Evolutionary conservation across 2,888 invertebrate genomes (phyloP).

Genomic region (Ochropleura leucogaster): DNA sequence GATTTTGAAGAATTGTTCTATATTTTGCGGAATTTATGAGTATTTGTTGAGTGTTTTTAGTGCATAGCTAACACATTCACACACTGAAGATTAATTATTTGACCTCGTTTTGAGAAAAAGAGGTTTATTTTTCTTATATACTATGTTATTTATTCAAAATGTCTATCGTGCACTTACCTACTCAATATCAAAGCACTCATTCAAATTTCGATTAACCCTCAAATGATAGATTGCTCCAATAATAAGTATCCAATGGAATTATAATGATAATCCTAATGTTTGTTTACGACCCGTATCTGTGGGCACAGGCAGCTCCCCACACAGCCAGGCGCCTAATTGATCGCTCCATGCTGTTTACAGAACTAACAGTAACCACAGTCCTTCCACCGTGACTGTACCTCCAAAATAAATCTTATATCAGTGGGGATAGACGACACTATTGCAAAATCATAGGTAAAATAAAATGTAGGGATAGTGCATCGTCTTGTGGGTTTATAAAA

Average conservation of each 20-base stretch:
- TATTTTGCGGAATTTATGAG: not conserved
- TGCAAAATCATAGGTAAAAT: not conserved
- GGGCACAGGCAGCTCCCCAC: conserved; percentile 69
- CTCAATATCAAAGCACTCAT: conserved; percentile 39
- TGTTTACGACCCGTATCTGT: conserved; percentile 78
- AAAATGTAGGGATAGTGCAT: not conserved
- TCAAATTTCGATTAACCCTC: conserved; percentile 66
- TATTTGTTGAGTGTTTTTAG: not conserved
- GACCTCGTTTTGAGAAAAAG: no score
- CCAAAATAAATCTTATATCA: not conserved
- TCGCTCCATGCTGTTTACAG: conserved; percentile 63
- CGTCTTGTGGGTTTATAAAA: conserved; percentile 39
- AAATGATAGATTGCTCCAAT: conserved; percentile 79
- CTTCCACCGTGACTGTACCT: not conserved
- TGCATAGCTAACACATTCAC: no score
- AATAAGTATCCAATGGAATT: conserved; percentile 72
- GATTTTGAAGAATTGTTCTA: not conserved
- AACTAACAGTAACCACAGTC: conserved; percentile 47
- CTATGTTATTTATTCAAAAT: no score
- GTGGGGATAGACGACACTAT: not conserved
- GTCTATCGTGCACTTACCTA: not conserved
- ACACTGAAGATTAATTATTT: no score
- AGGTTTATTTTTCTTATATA: no score
- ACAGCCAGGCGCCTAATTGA: conserved; percentile 75
- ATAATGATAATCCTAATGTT: conserved; percentile 80